A percentile compares a stretch with the other conserved stretches of the same genome.
Conservation (phyloP, 2,888 invertebrate genomes). For the Epirrhoe tristata region DNA sequence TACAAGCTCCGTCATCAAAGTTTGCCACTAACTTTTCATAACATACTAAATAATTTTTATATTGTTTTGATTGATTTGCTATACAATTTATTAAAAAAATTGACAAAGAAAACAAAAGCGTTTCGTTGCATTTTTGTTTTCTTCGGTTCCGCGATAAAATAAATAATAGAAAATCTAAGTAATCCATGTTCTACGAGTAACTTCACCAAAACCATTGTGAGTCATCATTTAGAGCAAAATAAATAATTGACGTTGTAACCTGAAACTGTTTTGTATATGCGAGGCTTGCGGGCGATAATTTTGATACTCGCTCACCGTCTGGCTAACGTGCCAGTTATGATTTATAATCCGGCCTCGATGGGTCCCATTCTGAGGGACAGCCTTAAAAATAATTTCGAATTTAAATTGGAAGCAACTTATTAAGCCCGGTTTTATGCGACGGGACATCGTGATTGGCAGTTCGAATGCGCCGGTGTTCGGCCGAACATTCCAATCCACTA, state of each 20-base stretch:
- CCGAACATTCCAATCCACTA: conserved; percentile 25
- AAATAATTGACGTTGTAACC: conserved; percentile 78
- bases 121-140: no score
- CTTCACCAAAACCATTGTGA: conserved; percentile 56
- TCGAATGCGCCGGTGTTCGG: conserved; percentile 33
- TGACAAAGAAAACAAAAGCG: no score
- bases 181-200: no score
- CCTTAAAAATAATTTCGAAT: conserved; percentile 77
- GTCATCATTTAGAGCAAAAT: conserved; percentile 64
- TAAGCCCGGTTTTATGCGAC: conserved; percentile 71
- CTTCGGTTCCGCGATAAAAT: not conserved
- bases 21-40: no score
- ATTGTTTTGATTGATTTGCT: no score
- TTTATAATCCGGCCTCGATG: conserved; percentile 81
- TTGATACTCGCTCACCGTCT: conserved; percentile 69
- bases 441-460: conserved; percentile 60
- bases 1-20: not conserved
- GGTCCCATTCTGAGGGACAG: conserved; percentile 76
- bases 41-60: no score
- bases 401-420: conserved; percentile 81
- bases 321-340: conserved; percentile 81
- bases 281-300: conserved; percentile 77
- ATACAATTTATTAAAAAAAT: no score
- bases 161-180: not conserved
- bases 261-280: conserved; percentile 80